Conservation (phyloP, 2,797 vertebrate genomes). For the Arnoldichthys spilopterus region DNA sequence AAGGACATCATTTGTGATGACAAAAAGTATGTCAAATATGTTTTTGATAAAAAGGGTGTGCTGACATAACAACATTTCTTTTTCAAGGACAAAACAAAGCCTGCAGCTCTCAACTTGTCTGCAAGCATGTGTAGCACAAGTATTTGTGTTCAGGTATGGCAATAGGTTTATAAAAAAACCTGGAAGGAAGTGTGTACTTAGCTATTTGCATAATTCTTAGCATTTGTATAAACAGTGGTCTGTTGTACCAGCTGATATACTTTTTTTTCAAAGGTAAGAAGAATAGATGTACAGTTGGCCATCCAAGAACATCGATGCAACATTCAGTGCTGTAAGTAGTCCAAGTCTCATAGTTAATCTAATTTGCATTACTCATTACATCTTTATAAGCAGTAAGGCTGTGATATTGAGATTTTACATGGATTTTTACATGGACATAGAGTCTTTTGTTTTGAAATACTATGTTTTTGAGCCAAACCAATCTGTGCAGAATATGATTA, state of each 20-base stretch:
- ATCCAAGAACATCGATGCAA: slow-evolving; percentile 41
- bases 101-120: slow-evolving; percentile 45
- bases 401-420: background rate
- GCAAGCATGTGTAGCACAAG: slow-evolving; percentile 29
- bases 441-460: too few species aligned
- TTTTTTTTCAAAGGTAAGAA: slow-evolving; percentile 45
- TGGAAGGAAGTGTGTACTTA: slow-evolving; percentile 1
- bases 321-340: slow-evolving; percentile 54
- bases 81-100: slow-evolving; percentile 47
- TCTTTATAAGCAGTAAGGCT: background rate
- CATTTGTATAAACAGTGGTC: background rate
- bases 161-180: background rate
- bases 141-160: slow-evolving; percentile 53
- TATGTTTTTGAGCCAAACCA: background rate
- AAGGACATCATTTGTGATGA: background rate
- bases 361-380: background rate
- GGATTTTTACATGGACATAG: too few species aligned
- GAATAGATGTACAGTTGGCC: slow-evolving; percentile 48
- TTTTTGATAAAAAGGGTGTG: slow-evolving; percentile 27
- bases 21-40: slow-evolving; percentile 2
- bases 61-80: slow-evolving; percentile 14
- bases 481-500: too few species aligned
- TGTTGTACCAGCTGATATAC: background rate
- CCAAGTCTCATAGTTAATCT: background rate
- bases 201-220: background rate